Evolutionary conservation across 2,888 invertebrate genomes (phyloP), one percentile per base, ranked within the genome.

Genomic region (Ramazzottius varieornatus): DNA sequence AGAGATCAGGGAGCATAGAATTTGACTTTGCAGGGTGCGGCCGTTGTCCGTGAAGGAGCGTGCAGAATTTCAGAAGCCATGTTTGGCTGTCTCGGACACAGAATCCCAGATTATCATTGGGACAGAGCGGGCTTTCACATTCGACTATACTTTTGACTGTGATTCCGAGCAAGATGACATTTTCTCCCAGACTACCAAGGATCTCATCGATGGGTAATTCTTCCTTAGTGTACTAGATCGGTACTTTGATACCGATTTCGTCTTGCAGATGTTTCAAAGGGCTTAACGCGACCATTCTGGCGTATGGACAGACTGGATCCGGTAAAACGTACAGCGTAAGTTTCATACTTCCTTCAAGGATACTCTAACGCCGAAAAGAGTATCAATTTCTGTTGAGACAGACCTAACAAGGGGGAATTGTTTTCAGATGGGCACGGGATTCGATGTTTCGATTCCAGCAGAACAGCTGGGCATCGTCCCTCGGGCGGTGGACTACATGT

Each of bases 271-370:
- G 92, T 8, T 82, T 96, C 67, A 87, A 91, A 72, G 96, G 96
- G 66, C 94, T 91, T 79, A 96, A 98, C 80, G 96, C 94, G 24
- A 96, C 96, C 16, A 88, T 96, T 54, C 81, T 98, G 71, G 96
- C 96, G 0, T 93, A 93, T 78, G 92, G 92, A 70, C 92, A 89
- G 84, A 98, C 98, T 64, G 96, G 96, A 1, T 92, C 92, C 46
- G 96, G 96, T 1, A 98, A 98, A 80, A 98, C 96, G 0, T 93
- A 90, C 77, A 92, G 93, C 1, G 54, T 54, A 8, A 40, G 40
- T 40, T n/a, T n/a, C n/a, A n/a, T n/a, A n/a, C n/a, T n/a, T n/a
- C n/a, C n/a, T n/a, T n/a, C n/a, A n/a, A n/a, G n/a, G n/a, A n/a
- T n/a, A n/a, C n/a, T n/a, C n/a, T n/a, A 40, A 13, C 40, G 20